Percentiles rank a stretch among this genome's conserved stretches.
Conservation (phyloP, 2,888 invertebrate genomes). For the Cerastoderma edule region DNA sequence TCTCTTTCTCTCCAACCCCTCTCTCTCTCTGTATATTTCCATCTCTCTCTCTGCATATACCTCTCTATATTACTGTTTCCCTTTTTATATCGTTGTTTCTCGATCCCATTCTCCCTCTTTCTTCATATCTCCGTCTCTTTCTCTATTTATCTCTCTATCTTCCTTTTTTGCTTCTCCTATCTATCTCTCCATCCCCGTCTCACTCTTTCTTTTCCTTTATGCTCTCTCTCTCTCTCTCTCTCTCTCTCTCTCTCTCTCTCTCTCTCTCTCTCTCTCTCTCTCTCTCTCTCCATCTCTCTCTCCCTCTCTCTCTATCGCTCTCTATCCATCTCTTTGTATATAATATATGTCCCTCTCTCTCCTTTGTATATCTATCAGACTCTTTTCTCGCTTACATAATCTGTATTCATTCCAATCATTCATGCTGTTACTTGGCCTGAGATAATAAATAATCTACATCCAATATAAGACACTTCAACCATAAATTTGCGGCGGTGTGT, state of each 20-base stretch:
- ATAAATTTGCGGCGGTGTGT: no score
- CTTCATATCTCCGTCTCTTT: neutral
- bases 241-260: conserved; percentile 13
- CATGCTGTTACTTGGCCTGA: no score
- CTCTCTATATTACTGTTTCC: neutral
- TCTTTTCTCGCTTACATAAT: no score
- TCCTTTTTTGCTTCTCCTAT: neutral
- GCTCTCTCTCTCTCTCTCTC: conserved; percentile 4
- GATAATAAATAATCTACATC: no score
- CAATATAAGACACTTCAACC: no score
- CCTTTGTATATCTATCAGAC: no score
- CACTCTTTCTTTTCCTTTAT: neutral
- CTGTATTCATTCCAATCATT: no score
- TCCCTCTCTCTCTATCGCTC: neutral
- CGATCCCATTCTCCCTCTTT: neutral
- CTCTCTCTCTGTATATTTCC: neutral
- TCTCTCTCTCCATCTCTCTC: conserved; percentile 1
- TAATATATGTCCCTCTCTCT: neutral
- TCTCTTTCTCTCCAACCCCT: neutral
- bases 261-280: neutral
- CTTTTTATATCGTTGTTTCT: neutral
- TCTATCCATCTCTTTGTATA: neutral
- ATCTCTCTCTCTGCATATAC: neutral
- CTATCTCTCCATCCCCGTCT: neutral
- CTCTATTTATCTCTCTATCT: neutral